phyloP scores from a whole-genome alignment of 2,888 invertebrate species.

The Nomada ferruginata region DNA sequence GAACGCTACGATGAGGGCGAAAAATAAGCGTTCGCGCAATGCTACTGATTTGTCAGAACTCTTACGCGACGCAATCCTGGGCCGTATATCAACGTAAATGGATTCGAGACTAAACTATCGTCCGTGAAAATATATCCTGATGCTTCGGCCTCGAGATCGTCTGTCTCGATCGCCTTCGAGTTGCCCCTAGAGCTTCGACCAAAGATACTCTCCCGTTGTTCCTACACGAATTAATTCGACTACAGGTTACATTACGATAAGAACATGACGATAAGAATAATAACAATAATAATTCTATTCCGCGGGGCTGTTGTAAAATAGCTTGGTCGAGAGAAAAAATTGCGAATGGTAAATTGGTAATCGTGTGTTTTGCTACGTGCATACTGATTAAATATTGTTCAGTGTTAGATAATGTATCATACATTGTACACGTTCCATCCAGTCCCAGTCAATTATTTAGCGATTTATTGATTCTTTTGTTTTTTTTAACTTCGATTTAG shows the following conservation, averaged over 20 bases:
- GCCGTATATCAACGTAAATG: conserved; percentile 60
- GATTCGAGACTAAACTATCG: conserved; percentile 65
- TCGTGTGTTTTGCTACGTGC: conserved; percentile 48
- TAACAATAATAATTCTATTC: conserved; percentile 7
- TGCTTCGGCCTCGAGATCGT: conserved; percentile 70
- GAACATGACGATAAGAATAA: background rate
- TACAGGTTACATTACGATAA: background rate
- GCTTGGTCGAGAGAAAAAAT: background rate
- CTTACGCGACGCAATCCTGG: conserved; percentile 70
- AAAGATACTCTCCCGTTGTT: conserved; percentile 62
- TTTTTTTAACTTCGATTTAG: conserved; percentile 13
- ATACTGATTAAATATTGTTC: conserved; percentile 53
- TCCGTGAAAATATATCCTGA: conserved; percentile 67
- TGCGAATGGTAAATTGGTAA: conserved; percentile 10
- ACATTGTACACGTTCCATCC: conserved; percentile 10
- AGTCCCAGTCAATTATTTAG: conserved; percentile 5
- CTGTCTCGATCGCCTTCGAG: conserved; percentile 60
- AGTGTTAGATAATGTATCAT: conserved; percentile 25
- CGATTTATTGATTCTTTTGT: background rate
- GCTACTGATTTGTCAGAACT: conserved; percentile 32
- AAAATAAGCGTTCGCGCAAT: conserved; percentile 51
- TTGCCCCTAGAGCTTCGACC: conserved; percentile 69
- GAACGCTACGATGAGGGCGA: conserved; percentile 15
- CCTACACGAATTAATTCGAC: conserved; percentile 64
- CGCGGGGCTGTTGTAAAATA: background rate